Evolutionary conservation across 2,888 invertebrate species (phyloP), one percentile per base, ranked within the genome.

Genomic region (Lypha dubia): DNA sequence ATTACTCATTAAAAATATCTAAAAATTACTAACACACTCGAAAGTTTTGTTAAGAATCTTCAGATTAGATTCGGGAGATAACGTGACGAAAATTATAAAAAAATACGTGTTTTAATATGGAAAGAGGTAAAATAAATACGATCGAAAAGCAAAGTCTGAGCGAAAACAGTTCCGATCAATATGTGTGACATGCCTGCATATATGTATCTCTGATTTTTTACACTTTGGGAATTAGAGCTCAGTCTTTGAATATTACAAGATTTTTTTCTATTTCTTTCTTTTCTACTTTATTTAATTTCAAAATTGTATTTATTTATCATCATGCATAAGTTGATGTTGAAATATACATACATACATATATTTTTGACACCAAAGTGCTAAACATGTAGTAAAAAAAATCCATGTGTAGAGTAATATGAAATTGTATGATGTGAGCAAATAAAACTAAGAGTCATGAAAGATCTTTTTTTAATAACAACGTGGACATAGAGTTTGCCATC

Each of bases 291-390:
- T 76, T 76, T 82, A 46, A 56, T 62, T 82, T 38, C 8, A 65
- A 56, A 51, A 49, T 73, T 44, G 73, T 80, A 58, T 74, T 68
- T 62, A 13, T 46, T 53, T 32, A 60, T 68, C 41, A 56, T 65
- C 41, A 56, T 65, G 58, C 49, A n/a, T n/a, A 81, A 63, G 46
- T 56, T 68, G 53, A 60, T 81, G 81, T 84, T 84, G 84, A 84
- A 84, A 84, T 79, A 84, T n/a, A n/a, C n/a, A n/a, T n/a, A n/a
- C n/a, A n/a, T n/a, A n/a, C n/a, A n/a, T n/a, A n/a, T 58, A 60
- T 70, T 84, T 84, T 84, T 84, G 70, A 81, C 84, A 84, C 81
- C 60, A 24, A 63, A 44, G 77, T 81, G 84, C 81, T 84, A 84
- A 80, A 71, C 68, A 70, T 70, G 28, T 70, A 70, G 56, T 75